Evolutionary conservation across 2,888 invertebrate genomes (phyloP).

Genomic region (Oscheius sp.): DNA sequence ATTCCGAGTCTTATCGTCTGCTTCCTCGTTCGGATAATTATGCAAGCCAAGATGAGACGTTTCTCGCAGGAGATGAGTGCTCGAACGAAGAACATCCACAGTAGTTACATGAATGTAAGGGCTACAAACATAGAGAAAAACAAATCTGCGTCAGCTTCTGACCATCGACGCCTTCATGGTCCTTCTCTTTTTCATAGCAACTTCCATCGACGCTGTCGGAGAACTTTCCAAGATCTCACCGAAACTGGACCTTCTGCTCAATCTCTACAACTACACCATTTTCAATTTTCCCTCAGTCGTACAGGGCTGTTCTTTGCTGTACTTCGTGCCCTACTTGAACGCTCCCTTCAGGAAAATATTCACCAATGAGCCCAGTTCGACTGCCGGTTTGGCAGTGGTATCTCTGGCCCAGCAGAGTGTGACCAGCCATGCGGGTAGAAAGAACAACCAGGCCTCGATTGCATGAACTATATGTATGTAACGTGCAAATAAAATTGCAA

Average conservation of each 20-base stretch:
- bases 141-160: background rate
- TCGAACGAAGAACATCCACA: constrained; percentile 8
- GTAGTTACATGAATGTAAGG: constrained; percentile 9
- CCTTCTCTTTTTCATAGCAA: background rate
- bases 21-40: constrained; percentile 2
- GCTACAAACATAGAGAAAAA: background rate
- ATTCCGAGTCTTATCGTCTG: constrained; percentile 2
- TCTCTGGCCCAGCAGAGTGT: too few relatives aligned
- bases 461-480: too few relatives aligned
- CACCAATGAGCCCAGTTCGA: background rate
- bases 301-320: background rate
- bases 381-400: too few relatives aligned
- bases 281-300: constrained; percentile 3
- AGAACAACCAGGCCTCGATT: too few relatives aligned
- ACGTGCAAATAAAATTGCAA: too few relatives aligned
- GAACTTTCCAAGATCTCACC: background rate
- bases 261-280: constrained; percentile 1
- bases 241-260: background rate
- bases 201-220: background rate
- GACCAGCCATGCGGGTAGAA: too few relatives aligned
- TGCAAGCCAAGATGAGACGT: constrained; percentile 1
- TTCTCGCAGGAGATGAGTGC: background rate
- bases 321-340: constrained; percentile 7
- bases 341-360: background rate
- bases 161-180: constrained; percentile 4